Evolutionary conservation across 2,113 vertebrate species (phyloP).

Genomic region (Hemichromis elongatus): DNA sequence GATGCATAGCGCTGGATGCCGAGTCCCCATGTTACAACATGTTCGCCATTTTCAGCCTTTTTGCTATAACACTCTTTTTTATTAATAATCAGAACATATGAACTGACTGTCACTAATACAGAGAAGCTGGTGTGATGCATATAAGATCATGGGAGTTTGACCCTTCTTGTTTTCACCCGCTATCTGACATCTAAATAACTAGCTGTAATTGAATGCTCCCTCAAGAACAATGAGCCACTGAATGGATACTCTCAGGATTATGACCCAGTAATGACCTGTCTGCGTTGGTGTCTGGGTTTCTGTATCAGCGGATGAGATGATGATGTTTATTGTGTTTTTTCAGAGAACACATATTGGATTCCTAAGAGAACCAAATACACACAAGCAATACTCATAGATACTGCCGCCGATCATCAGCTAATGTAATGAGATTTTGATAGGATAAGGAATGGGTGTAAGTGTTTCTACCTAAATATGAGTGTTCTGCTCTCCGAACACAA

Average conservation of each 20-base stretch:
- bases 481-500: neutral
- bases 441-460: neutral
- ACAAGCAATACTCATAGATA: neutral
- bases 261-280: constrained; percentile 1
- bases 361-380: neutral
- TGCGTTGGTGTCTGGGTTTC: neutral
- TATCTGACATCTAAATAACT: constrained; percentile 1
- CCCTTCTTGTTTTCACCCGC: neutral
- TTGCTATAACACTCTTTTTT: neutral
- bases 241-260: constrained; percentile 19
- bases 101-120: neutral
- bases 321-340: neutral
- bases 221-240: constrained; percentile 21
- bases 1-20: neutral
- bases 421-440: neutral
- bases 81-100: neutral
- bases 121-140: neutral
- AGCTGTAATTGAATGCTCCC: constrained; percentile 35
- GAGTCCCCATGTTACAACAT: neutral
- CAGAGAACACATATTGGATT: neutral
- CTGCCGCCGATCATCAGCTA: neutral
- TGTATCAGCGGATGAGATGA: neutral
- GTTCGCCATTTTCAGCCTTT: neutral
- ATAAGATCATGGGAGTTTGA: constrained; percentile 1
- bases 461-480: neutral